phyloP scores from a whole-genome alignment of 2,797 vertebrate genomes.

The Linurgus olivaceus region DNA sequence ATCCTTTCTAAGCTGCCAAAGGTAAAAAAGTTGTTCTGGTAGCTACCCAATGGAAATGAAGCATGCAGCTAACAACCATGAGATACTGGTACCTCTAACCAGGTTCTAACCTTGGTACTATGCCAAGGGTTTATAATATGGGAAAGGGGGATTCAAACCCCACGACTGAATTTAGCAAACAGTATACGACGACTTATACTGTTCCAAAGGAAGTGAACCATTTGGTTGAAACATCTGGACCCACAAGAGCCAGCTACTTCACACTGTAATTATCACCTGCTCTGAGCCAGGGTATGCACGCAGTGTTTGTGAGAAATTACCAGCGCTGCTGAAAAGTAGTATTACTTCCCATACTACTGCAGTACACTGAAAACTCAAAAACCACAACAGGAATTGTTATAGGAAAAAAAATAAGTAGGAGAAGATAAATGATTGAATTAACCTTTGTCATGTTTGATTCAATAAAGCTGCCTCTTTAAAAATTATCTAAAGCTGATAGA shows the following conservation, averaged over 20 bases:
- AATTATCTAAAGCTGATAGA: background rate
- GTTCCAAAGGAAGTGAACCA: background rate
- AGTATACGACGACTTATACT: background rate
- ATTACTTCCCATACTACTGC: background rate
- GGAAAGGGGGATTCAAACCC: background rate
- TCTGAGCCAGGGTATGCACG: background rate
- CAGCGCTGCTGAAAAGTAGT: background rate
- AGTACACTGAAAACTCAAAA: background rate
- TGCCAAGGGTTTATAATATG: background rate
- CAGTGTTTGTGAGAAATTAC: background rate
- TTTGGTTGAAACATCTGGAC: background rate
- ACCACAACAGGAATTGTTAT: background rate
- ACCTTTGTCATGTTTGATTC: background rate
- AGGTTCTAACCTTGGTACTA: background rate
- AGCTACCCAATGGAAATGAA: background rate
- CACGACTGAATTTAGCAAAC: background rate
- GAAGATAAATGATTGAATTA: background rate
- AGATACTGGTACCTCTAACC: background rate
- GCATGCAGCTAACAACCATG: background rate
- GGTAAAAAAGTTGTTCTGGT: background rate
- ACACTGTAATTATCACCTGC: background rate
- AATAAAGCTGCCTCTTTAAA: background rate
- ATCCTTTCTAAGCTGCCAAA: background rate
- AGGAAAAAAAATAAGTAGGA: background rate
- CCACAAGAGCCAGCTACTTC: background rate